These are phyloP conservation scores for Misgurnus mizolepis DNA, from an alignment of 2,113 vertebrate species.

Conservation along the genomic window DNA sequence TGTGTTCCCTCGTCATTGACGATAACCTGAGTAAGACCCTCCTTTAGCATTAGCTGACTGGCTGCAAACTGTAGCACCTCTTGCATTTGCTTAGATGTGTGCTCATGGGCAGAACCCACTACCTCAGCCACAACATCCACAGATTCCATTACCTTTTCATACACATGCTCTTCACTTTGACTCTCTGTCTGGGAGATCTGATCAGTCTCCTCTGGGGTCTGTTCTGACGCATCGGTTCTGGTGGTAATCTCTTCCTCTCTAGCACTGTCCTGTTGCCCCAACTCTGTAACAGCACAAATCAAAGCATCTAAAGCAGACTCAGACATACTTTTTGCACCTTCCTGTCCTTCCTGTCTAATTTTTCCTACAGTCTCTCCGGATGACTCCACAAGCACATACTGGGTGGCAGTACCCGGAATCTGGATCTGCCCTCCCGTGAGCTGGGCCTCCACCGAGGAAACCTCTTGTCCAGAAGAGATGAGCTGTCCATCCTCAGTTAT, in stretches of 20 bases:
- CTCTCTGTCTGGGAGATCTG: slow-evolving; percentile 63
- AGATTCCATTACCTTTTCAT: slow-evolving; percentile 65
- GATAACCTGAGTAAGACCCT: slow-evolving; percentile 92
- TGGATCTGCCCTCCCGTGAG: slow-evolving; percentile 63
- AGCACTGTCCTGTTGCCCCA: slow-evolving; percentile 77
- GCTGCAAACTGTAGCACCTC: slow-evolving; percentile 93
- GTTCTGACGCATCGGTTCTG: slow-evolving; percentile 51
- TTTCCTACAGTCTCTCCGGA: slow-evolving; percentile 70
- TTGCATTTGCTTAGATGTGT: slow-evolving; percentile 83
- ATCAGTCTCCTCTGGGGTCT: slow-evolving; percentile 21
- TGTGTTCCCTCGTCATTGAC: slow-evolving; percentile 94
- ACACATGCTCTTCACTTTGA: slow-evolving; percentile 66
- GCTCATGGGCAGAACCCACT: slow-evolving; percentile 68
- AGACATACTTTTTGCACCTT: slow-evolving; percentile 43
- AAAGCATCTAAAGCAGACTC: slow-evolving; percentile 89
- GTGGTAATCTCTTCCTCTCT: slow-evolving; percentile 59
- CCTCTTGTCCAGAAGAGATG: slow-evolving; percentile 78
- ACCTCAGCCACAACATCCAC: slow-evolving; percentile 75
- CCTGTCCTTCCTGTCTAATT: slow-evolving; percentile 67
- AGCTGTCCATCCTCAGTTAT: slow-evolving; percentile 93
- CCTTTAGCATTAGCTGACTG: slow-evolving; percentile 87
- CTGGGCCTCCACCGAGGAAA: slow-evolving; percentile 66
- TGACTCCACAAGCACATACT: slow-evolving; percentile 88
- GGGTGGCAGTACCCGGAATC: slow-evolving; percentile 65
- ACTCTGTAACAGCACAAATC: slow-evolving; percentile 89